phyloP scores from a whole-genome alignment of 2,797 vertebrate genomes.

The Spheniscus humboldti region DNA sequence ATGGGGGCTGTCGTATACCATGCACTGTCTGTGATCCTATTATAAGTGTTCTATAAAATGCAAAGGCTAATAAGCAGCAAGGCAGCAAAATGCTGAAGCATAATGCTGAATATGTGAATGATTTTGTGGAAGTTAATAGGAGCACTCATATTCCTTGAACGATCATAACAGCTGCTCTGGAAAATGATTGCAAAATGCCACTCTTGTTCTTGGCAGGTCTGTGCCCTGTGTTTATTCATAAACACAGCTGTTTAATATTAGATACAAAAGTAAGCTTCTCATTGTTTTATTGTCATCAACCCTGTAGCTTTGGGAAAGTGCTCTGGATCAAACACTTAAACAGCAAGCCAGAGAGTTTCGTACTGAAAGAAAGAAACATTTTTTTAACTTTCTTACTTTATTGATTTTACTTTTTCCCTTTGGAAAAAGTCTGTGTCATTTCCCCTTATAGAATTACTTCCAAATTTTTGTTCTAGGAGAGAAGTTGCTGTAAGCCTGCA shows the following conservation, averaged over 20 bases:
- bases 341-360: neutral
- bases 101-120: neutral
- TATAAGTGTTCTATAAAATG: neutral
- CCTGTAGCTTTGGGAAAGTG: neutral
- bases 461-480: neutral
- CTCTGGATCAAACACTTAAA: neutral
- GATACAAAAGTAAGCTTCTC: neutral
- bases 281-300: neutral
- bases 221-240: neutral
- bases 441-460: neutral
- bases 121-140: neutral
- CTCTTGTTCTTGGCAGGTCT: conserved; percentile 3
- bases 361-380: neutral
- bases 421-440: neutral
- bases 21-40: neutral
- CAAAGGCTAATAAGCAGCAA: neutral
- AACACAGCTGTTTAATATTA: conserved; percentile 6
- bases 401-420: neutral
- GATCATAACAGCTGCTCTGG: neutral
- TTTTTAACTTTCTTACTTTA: neutral
- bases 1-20: neutral
- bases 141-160: neutral
- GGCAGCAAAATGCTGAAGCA: neutral
- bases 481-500: neutral
- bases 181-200: conserved; percentile 1